A percentile compares a stretch with the other conserved stretches of the same genome.
phyloP scores from a whole-genome alignment of 2,797 vertebrate genomes.

The Zenarchopterus dispar region DNA sequence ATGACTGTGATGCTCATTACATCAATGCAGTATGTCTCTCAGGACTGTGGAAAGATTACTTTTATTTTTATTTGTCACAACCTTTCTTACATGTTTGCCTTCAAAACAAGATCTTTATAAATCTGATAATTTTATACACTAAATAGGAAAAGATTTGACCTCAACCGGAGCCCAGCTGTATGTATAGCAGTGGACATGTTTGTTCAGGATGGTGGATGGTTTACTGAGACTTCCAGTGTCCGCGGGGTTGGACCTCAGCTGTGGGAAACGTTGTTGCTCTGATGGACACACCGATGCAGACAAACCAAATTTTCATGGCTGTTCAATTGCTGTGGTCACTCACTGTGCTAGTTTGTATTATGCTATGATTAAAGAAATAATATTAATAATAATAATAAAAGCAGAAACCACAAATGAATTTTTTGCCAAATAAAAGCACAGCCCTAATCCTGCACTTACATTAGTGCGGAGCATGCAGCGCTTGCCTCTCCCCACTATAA shows the following conservation, averaged over 20 bases:
- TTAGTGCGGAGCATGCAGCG: conserved; percentile 50
- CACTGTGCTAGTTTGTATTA: conserved; percentile 92
- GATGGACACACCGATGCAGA: conserved; percentile 85
- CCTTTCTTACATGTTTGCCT: conserved; percentile 63
- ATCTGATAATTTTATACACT: conserved; percentile 64
- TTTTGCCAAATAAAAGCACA: conserved; percentile 88
- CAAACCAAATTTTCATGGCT: conserved; percentile 93
- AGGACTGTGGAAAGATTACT: conserved; percentile 57
- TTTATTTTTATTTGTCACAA: conserved; percentile 23
- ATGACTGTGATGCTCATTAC: conserved; percentile 47
- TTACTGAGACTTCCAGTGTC: conserved; percentile 90
- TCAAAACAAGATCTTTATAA: conserved; percentile 66
- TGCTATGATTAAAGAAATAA: conserved; percentile 86
- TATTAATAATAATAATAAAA: conserved; percentile 63
- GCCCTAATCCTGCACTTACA: conserved; percentile 79
- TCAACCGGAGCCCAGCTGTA: conserved; percentile 80
- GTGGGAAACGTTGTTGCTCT: conserved; percentile 87
- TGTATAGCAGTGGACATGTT: conserved; percentile 55
- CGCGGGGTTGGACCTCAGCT: conserved; percentile 83
- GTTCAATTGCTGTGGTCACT: conserved; percentile 81
- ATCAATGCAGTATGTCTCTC: conserved; percentile 69
- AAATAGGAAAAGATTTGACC: conserved; percentile 82
- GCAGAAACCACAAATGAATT: conserved; percentile 53
- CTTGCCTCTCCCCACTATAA: conserved; percentile 7
- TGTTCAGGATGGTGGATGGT: conserved; percentile 92